phyloP scores from a whole-genome alignment of 2,797 vertebrate species.

The Sternarchorhynchus goeldii region DNA sequence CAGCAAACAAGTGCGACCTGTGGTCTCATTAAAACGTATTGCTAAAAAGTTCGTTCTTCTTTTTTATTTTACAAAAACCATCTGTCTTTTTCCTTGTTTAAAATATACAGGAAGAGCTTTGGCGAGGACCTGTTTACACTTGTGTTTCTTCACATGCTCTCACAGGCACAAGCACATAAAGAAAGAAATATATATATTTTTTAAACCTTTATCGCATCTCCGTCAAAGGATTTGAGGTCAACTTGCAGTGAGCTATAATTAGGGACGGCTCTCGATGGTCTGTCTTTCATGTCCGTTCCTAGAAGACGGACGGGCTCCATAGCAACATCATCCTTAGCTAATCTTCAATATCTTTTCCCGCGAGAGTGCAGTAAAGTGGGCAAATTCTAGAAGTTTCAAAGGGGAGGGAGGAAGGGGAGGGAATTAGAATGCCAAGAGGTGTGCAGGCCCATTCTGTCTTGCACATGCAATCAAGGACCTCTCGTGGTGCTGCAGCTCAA shows the following conservation, averaged over 20 bases:
- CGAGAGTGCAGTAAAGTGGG: not conserved
- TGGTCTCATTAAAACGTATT: too few relatives aligned
- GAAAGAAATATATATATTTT: not conserved
- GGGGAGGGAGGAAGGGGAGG: not conserved
- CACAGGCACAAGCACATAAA: slow-evolving; percentile 1
- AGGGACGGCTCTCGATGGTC: not conserved
- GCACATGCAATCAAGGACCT: slow-evolving; percentile 11
- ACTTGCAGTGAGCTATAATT: slow-evolving; percentile 20
- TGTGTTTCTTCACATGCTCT: too few relatives aligned
- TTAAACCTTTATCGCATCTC: not conserved
- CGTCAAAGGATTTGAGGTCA: not conserved
- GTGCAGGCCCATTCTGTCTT: not conserved
- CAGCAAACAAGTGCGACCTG: too few relatives aligned
- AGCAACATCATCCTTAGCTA: slow-evolving; percentile 59
- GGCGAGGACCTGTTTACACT: too few relatives aligned
- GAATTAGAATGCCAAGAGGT: not conserved
- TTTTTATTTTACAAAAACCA: too few relatives aligned
- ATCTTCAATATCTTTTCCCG: slow-evolving; percentile 38
- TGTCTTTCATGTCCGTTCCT: slow-evolving; percentile 23
- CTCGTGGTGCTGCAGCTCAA: slow-evolving; percentile 25
- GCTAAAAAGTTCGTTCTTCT: too few relatives aligned
- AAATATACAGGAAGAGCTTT: too few relatives aligned
- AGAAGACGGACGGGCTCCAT: slow-evolving; percentile 59
- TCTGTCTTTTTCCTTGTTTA: too few relatives aligned
- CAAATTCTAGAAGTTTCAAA: slow-evolving; percentile 1